phyloP scores from a whole-genome alignment of 2,113 vertebrate genomes.

The Glareola pratincola region DNA sequence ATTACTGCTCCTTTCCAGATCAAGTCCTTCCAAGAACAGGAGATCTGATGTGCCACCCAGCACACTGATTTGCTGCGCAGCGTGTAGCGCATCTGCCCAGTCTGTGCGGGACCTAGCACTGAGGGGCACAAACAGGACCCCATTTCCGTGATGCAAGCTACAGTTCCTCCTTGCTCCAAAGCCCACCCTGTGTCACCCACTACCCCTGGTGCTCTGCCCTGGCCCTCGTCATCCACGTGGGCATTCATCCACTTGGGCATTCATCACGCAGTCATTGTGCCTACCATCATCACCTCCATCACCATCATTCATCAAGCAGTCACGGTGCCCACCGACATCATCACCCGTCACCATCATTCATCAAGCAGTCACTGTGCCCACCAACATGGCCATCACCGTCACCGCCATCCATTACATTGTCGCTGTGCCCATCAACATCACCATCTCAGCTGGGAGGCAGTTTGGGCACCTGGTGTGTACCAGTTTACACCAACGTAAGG shows the following conservation, averaged over 20 bases:
- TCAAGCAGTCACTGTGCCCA: neutral
- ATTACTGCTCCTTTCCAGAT: neutral
- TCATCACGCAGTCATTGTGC: neutral
- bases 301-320: neutral
- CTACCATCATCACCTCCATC: neutral
- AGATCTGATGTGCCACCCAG: neutral
- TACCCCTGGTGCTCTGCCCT: neutral
- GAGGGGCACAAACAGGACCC: neutral
- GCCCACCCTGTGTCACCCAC: neutral
- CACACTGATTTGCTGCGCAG: neutral
- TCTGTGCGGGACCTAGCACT: neutral
- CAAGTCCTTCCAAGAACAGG: neutral
- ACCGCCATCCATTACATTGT: neutral
- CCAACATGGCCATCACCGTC: neutral
- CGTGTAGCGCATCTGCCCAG: neutral
- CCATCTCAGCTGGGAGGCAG: neutral
- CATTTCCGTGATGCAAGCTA: neutral
- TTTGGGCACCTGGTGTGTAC: neutral
- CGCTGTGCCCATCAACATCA: neutral
- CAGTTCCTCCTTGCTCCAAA: neutral
- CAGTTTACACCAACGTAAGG: neutral
- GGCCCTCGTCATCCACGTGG: neutral
- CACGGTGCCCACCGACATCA: neutral
- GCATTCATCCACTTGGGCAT: neutral
- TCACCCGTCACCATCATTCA: neutral